Evolutionary conservation across 1,140 invertebrate genomes (phyloP).

Genomic region (Drosophila nasuta): DNA sequence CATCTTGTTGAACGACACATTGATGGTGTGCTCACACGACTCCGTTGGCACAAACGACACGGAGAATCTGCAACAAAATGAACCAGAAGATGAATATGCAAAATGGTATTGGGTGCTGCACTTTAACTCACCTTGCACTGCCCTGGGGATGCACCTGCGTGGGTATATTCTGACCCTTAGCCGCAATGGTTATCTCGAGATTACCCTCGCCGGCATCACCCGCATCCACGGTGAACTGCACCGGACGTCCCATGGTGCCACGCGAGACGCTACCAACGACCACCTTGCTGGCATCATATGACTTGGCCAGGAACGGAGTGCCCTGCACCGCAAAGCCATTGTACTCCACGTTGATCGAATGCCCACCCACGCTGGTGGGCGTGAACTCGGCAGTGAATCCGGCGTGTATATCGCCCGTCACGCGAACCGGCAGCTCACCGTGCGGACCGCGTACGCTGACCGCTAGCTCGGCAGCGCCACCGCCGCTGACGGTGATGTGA

Average conservation of each 20-base stretch:
- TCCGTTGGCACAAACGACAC: constrained; percentile 98
- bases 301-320: constrained; percentile 96
- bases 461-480: constrained; percentile 93
- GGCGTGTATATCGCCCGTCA: constrained; percentile 94
- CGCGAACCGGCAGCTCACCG: constrained; percentile 93
- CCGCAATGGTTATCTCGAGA: constrained; percentile 98
- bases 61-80: constrained; percentile 89
- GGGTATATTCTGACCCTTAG: constrained; percentile 96
- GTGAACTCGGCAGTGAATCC: constrained; percentile 96
- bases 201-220: constrained; percentile 98
- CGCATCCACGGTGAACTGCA: constrained; percentile 97
- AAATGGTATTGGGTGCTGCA: not conserved
- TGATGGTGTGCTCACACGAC: constrained; percentile 96
- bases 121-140: constrained; percentile 85
- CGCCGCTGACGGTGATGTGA: constrained; percentile 94
- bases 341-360: constrained; percentile 95
- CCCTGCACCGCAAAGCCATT: constrained; percentile 95
- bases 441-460: constrained; percentile 93
- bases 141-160: constrained; percentile 98
- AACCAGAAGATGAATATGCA: not conserved
- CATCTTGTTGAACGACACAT: constrained; percentile 98
- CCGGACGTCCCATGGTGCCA: constrained; percentile 92
- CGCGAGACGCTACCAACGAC: constrained; percentile 93
- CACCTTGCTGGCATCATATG: constrained; percentile 96
- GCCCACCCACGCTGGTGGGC: constrained; percentile 94